A percentile compares a stretch with the other conserved stretches of the same genome.
phyloP scores from a whole-genome alignment of 2,113 vertebrate species.

The Megaptera novaeangliae region DNA sequence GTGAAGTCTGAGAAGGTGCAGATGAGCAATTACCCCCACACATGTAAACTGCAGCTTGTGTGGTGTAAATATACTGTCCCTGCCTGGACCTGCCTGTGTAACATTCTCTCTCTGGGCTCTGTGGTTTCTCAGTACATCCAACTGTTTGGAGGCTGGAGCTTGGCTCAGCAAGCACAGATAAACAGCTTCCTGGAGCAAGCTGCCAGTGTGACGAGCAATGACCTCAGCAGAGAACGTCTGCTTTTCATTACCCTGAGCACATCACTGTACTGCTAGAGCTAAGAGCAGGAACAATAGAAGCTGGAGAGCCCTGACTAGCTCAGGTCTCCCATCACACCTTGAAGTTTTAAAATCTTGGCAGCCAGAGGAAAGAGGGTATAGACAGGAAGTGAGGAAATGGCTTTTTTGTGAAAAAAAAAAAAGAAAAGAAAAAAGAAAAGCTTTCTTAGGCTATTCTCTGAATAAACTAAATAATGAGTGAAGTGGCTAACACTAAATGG shows the following conservation, averaged over 20 bases:
- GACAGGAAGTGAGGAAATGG: neutral
- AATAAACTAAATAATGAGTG: neutral
- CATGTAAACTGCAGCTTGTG: conserved; percentile 6
- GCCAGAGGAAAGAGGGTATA: neutral
- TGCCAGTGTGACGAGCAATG: conserved; percentile 48
- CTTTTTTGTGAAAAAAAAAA: neutral
- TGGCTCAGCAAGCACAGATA: conserved; percentile 71
- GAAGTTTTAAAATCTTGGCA: neutral
- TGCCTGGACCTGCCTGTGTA: conserved; percentile 34
- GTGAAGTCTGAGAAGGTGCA: conserved; percentile 24
- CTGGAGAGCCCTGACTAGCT: neutral
- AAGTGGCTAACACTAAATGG: neutral
- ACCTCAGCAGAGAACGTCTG: conserved; percentile 43
- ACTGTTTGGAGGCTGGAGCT: conserved; percentile 43
- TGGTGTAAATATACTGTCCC: conserved; percentile 51
- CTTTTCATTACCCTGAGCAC: conserved; percentile 43
- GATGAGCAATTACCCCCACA: conserved; percentile 19
- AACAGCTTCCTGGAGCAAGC: conserved; percentile 66
- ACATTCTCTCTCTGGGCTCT: conserved; percentile 51
- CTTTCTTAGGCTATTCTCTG: neutral
- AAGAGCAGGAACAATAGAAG: neutral
- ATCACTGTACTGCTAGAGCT: neutral
- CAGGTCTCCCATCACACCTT: conserved; percentile 26
- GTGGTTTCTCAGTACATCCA: conserved; percentile 68
- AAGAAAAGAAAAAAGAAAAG: neutral